Percentiles rank a stretch among this genome's conserved stretches.
phyloP scores from a whole-genome alignment of 2,797 vertebrate species.

The Notoglanidium macrostoma region DNA sequence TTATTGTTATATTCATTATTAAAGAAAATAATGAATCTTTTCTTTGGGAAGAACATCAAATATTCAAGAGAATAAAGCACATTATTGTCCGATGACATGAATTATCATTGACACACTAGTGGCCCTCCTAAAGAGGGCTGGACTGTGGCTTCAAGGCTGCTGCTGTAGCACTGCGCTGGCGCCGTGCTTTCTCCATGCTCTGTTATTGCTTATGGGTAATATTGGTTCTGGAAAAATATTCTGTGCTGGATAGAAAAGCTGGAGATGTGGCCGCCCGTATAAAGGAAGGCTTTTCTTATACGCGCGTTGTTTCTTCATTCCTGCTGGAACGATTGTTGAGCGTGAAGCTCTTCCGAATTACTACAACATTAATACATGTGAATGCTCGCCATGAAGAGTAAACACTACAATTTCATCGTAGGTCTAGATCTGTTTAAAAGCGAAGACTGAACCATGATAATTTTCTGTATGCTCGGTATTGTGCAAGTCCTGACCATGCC shows the following conservation, averaged over 20 bases:
- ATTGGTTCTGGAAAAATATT: background rate
- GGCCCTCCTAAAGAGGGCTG: no score
- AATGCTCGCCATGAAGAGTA: background rate
- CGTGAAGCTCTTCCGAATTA: background rate
- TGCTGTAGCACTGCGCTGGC: background rate
- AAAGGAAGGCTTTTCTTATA: background rate
- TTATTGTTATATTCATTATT: conserved; percentile 9
- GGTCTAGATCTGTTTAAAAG: background rate
- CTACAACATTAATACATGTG: background rate
- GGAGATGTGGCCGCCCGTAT: background rate
- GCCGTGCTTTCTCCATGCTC: background rate
- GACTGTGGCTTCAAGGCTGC: background rate
- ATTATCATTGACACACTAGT: background rate
- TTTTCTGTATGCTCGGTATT: background rate
- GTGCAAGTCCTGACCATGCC: conserved; percentile 8
- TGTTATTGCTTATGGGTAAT: background rate
- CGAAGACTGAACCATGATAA: background rate
- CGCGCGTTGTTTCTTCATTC: background rate
- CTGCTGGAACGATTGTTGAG: background rate
- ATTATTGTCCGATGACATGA: background rate
- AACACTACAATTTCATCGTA: background rate
- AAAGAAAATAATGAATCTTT: conserved; percentile 14
- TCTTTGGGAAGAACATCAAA: background rate
- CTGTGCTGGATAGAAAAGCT: background rate
- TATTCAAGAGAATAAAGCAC: background rate